Conservation (phyloP, 2,888 invertebrate genomes). For the Oligia fasciuncula region DNA sequence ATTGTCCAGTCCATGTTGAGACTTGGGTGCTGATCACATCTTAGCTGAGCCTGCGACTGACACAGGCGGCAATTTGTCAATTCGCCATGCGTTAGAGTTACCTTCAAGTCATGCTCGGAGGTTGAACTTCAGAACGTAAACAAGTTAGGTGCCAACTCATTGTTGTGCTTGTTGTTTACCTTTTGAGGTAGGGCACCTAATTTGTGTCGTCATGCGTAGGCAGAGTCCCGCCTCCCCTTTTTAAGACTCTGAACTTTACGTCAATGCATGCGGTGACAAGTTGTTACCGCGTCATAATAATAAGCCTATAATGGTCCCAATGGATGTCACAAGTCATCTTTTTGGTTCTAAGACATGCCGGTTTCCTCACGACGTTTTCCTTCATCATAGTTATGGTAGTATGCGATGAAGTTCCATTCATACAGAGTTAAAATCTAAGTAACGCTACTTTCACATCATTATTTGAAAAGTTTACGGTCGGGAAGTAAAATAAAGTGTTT, state of each 20-base stretch:
- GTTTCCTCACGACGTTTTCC: neutral
- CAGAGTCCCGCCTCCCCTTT: constrained; percentile 11
- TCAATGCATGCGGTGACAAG: neutral
- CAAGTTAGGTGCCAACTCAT: constrained; percentile 46
- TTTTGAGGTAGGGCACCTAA: constrained; percentile 20
- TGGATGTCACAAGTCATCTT: neutral
- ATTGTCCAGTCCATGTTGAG: constrained; percentile 47
- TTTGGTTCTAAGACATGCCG: neutral
- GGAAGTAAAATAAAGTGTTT: neutral
- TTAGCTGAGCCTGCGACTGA: constrained; percentile 38
- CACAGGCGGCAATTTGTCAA: constrained; percentile 51
- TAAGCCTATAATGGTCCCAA: neutral
- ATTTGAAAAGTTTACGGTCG: neutral
- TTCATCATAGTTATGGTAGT: constrained; percentile 5
- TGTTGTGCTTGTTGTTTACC: constrained; percentile 37
- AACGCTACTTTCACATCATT: neutral
- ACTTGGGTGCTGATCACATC: constrained; percentile 38
- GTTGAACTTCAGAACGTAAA: constrained; percentile 48
- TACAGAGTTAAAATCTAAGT: neutral
- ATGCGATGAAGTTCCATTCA: neutral
- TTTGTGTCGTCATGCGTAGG: constrained; percentile 31
- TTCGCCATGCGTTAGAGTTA: constrained; percentile 55
- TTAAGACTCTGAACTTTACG: constrained; percentile 30
- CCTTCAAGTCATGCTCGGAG: constrained; percentile 46
- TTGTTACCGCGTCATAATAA: constrained; percentile 6